Evolutionary conservation across 92 coral and sea anemone genomes (phyloP).

Genomic region (Zoanthus solanderi): DNA sequence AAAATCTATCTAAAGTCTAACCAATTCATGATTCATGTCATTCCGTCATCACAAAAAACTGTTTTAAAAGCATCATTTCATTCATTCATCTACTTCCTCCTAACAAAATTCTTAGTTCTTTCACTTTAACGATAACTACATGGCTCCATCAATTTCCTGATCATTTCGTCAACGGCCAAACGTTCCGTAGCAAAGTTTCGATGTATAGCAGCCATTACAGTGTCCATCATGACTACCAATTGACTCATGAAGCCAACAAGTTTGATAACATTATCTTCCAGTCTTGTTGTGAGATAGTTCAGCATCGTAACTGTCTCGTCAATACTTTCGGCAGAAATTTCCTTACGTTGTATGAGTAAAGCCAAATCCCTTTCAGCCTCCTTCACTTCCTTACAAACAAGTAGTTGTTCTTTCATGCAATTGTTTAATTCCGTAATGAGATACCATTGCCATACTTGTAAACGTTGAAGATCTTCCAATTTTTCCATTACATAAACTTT

Average conservation of each 20-base stretch:
- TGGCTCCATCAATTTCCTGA: conserved; percentile 79
- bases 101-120: conserved; percentile 75
- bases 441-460: conserved; percentile 79
- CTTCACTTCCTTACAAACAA: conserved; percentile 70
- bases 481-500: conserved; percentile 48
- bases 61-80: neutral
- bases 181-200: conserved; percentile 73
- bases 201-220: conserved; percentile 90
- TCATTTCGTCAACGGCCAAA: conserved; percentile 86
- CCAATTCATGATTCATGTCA: no score
- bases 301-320: conserved; percentile 71
- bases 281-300: conserved; percentile 80
- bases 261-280: conserved; percentile 74
- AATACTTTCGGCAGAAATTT: conserved; percentile 59
- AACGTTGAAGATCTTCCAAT: conserved; percentile 64
- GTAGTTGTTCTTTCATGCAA: conserved; percentile 69
- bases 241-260: conserved; percentile 86
- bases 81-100: conserved; percentile 61
- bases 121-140: conserved; percentile 70
- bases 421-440: conserved; percentile 71
- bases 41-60: neutral
- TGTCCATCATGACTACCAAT: conserved; percentile 83
- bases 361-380: conserved; percentile 52
- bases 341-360: conserved; percentile 54
- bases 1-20: neutral